phyloP scores from a whole-genome alignment of 2,797 vertebrate species.

The Muscicapa striata region DNA sequence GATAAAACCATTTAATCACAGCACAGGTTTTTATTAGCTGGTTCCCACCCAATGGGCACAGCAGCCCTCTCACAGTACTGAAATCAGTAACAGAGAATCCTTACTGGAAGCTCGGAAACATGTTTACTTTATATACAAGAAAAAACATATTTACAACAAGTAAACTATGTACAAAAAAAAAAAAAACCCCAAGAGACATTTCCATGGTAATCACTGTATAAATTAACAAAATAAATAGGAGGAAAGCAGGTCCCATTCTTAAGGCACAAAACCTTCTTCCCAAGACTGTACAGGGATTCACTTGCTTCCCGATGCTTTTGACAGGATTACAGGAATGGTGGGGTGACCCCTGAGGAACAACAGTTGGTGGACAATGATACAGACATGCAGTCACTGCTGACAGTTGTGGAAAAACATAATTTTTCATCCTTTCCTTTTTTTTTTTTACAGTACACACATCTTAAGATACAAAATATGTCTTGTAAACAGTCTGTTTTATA shows the following conservation, averaged over 20 bases:
- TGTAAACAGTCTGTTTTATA: constrained; percentile 70
- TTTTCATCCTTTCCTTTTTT: constrained; percentile 40
- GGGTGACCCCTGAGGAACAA: constrained; percentile 71
- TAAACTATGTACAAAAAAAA: constrained; percentile 75
- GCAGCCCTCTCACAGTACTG: not conserved
- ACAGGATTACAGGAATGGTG: constrained; percentile 53
- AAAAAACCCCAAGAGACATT: constrained; percentile 46
- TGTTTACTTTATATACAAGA: constrained; percentile 76
- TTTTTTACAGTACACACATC: constrained; percentile 65
- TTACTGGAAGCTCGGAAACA: constrained; percentile 64
- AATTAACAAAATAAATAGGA: constrained; percentile 83
- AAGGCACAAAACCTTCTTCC: constrained; percentile 74
- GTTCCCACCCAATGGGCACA: not conserved
- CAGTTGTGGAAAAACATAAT: constrained; percentile 40
- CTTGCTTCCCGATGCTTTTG: constrained; percentile 26
- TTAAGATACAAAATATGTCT: constrained; percentile 54
- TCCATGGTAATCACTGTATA: constrained; percentile 71
- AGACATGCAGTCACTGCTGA: constrained; percentile 53
- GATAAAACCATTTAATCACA: constrained; percentile 15
- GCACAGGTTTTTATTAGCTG: constrained; percentile 28
- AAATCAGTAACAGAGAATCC: constrained; percentile 16
- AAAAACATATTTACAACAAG: constrained; percentile 72
- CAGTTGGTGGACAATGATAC: not conserved
- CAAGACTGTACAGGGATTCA: constrained; percentile 47
- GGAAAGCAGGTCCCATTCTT: constrained; percentile 66